Evolutionary conservation across 1,140 invertebrate species (phyloP).

Genomic region (Delia radicum): DNA sequence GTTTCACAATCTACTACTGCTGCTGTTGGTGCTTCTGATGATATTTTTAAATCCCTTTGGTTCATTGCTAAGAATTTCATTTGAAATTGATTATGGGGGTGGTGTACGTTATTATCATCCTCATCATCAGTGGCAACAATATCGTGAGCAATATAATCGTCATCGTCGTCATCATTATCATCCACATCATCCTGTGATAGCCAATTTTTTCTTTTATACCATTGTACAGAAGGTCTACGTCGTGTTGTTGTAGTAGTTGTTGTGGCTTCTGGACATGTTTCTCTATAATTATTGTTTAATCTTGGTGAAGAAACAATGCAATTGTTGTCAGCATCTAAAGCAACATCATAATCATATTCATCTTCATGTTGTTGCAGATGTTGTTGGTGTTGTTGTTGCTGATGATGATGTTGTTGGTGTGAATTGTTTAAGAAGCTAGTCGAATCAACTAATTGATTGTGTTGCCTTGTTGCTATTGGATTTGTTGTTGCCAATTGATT

Average conservation of each 20-base stretch:
- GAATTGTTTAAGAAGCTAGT: neutral
- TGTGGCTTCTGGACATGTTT: neutral
- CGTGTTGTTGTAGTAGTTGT: neutral
- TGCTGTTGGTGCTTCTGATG: neutral
- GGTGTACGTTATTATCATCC: neutral
- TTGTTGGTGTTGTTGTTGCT: neutral
- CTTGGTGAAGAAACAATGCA: neutral
- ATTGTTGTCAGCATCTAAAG: neutral
- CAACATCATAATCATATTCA: neutral
- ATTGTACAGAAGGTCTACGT: slow-evolving; percentile 7
- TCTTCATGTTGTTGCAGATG: neutral
- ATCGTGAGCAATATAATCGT: neutral
- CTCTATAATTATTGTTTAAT: slow-evolving; percentile 18
- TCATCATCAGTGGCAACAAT: neutral
- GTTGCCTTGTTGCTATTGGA: neutral
- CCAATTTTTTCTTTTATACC: slow-evolving; percentile 16
- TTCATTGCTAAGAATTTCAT: neutral
- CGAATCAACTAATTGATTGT: neutral
- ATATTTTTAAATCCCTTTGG: neutral
- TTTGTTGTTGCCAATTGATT: neutral
- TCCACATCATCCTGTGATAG: slow-evolving; percentile 12
- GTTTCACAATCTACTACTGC: too few species aligned
- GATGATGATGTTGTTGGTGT: neutral
- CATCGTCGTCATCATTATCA: neutral
- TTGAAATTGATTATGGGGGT: neutral